phyloP scores from a whole-genome alignment of 2,113 vertebrate species.

The Lagenorhynchus albirostris region DNA sequence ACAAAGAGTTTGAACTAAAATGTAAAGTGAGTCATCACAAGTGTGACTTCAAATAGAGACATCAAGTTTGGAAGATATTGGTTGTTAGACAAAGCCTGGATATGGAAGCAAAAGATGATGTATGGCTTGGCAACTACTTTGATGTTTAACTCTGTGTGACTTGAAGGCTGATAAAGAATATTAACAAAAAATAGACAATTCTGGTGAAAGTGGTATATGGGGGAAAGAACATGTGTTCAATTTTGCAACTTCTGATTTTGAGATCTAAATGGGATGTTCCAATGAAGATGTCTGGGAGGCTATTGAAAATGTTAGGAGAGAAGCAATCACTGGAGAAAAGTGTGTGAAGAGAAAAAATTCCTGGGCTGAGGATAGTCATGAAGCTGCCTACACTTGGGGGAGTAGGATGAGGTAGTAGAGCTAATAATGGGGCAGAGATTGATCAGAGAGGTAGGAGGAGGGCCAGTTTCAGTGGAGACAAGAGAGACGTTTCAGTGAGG shows the following conservation, averaged over 20 bases:
- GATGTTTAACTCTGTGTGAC: not conserved
- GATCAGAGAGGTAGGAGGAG: not conserved
- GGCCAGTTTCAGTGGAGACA: not conserved
- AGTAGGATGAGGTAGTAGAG: not conserved
- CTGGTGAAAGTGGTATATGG: not conserved
- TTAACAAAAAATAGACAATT: not conserved
- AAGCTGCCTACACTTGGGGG: not conserved
- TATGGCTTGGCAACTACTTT: not conserved
- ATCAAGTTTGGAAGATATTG: not conserved
- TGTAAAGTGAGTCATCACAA: not conserved
- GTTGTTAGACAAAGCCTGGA: not conserved
- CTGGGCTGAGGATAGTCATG: not conserved
- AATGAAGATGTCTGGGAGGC: not conserved
- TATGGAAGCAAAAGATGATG: not conserved
- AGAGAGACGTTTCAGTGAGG: not conserved
- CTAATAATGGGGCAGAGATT: not conserved
- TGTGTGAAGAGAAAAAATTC: not conserved
- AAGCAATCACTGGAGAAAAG: not conserved
- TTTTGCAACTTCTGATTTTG: conserved; percentile 5
- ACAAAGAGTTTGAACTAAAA: not conserved
- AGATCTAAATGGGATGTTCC: not conserved
- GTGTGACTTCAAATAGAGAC: not conserved
- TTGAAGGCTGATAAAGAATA: not conserved
- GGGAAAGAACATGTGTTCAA: not conserved
- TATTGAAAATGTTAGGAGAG: not conserved